Evolutionary conservation across 2,113 vertebrate genomes (phyloP), one percentile per base, ranked within the genome.

Genomic region (Orycteropus afer): DNA sequence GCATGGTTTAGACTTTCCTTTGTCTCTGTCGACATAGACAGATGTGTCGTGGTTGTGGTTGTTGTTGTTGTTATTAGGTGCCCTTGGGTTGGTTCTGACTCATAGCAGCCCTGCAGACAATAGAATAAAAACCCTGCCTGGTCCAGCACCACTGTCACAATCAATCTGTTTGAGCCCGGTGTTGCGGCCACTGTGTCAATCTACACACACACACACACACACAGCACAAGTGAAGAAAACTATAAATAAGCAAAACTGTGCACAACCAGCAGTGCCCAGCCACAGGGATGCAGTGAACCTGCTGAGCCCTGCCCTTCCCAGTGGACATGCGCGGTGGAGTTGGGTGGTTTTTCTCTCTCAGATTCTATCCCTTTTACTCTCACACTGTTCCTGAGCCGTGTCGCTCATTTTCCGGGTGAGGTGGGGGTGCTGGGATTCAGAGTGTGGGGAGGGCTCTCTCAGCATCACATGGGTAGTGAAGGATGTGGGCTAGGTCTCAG

Each of bases 321-420:
- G 0, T 15, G 42, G 20, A 53, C 53, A 13, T 13, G 7, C 27
- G 0, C 2, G 0, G 0, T 15, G 42, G 73, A 8, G 10, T 1
- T 11, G 20, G 17, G 34, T 5, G 0, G 3, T 4, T 42, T 61
- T 20, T 11, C 1, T 61, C 32, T 23, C 49, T 67, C 4, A 49
- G 69, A 40, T 9, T 1, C 17, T 6, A 14, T 7, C 32, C 55
- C 37, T 65, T 53, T 14, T 9, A 8, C 5, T 2, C 7, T 80
- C 12, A n/a, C 14, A 5, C 20, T 11, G 10, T 49, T 65, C 27
- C 59, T 53, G 82, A 37, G 20, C 18, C 37, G 40, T 3, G 2
- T 37, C 37, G 8, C 40, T 12, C 53, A 7, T n/a, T n/a, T n/a
- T n/a, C n/a, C n/a, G n/a, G n/a, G n/a, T n/a, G n/a, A n/a, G n/a